These are phyloP conservation scores for Coleophora flavipennella DNA, from an alignment of 2,888 invertebrate species.

Conservation along the genomic window DNA sequence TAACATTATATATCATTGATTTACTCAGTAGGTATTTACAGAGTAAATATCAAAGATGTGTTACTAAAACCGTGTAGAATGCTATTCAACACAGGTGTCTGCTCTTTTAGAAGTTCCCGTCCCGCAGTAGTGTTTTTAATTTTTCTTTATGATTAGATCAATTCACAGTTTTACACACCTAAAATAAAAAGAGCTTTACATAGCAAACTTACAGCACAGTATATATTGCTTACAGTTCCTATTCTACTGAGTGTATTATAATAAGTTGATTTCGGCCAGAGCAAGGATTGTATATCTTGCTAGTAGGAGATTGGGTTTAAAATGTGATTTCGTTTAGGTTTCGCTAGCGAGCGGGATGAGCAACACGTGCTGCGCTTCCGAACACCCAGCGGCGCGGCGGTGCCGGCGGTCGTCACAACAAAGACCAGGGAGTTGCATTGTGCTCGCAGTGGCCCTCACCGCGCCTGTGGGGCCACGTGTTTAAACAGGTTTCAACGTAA, in stretches of 20 bases:
- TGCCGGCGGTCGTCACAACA: slow-evolving; percentile 46
- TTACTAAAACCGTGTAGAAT: too few species aligned
- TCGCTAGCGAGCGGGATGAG: slow-evolving; percentile 36
- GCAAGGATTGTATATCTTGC: too few species aligned
- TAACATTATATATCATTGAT: too few species aligned
- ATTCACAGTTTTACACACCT: too few species aligned
- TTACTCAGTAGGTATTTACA: too few species aligned
- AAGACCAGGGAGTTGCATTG: slow-evolving; percentile 56
- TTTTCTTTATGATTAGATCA: too few species aligned
- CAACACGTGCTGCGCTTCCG: slow-evolving; percentile 56
- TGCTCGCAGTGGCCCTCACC: slow-evolving; percentile 28
- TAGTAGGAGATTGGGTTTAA: slow-evolving; percentile 13
- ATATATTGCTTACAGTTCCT: slow-evolving; percentile 9
- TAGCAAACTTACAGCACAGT: slow-evolving; percentile 4
- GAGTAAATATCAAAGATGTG: too few species aligned
- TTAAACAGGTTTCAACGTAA: slow-evolving; percentile 45
- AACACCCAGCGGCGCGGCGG: slow-evolving; percentile 40
- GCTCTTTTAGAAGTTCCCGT: too few species aligned
- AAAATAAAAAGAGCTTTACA: too few species aligned
- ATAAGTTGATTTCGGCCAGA: too few species aligned
- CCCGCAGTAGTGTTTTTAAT: too few species aligned
- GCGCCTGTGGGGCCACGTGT: slow-evolving; percentile 49
- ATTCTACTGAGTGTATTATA: slow-evolving; percentile 16
- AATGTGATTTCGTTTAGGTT: slow-evolving; percentile 22
- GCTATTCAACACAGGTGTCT: too few species aligned